Conservation (phyloP, 1,140 invertebrate species). For the Penaeus chinensis region DNA sequence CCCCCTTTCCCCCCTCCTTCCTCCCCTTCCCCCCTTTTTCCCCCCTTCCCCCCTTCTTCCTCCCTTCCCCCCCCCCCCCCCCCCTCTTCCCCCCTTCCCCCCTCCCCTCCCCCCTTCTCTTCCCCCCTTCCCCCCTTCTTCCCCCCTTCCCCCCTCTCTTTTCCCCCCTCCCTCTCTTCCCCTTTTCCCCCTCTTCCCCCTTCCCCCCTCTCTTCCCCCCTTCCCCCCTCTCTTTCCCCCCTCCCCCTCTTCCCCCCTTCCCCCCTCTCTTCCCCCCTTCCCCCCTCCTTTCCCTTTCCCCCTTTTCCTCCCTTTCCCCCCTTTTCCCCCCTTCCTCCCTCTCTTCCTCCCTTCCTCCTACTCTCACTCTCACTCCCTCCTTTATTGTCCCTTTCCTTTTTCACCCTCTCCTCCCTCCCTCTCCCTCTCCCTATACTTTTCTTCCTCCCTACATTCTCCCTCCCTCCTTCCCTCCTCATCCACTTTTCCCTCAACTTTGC, state of each 20-base stretch:
- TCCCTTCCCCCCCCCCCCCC: not conserved
- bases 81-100: not conserved
- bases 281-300: too few species aligned
- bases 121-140: not conserved
- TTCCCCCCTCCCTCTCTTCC: not conserved
- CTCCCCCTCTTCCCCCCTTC: not conserved
- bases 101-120: not conserved
- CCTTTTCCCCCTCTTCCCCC: not conserved
- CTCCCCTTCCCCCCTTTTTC: not conserved
- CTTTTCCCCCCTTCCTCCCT: not conserved
- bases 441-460: not conserved
- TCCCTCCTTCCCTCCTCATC: not conserved
- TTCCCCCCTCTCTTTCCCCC: not conserved
- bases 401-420: slow-evolving; percentile 1
- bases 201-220: not conserved
- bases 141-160: not conserved
- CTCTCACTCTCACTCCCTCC: slow-evolving; percentile 14
- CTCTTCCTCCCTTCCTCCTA: not conserved
- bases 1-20: not conserved
- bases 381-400: not conserved
- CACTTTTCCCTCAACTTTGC: not conserved
- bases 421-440: not conserved
- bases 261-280: too few species aligned
- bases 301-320: not conserved
- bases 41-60: not conserved